phyloP scores from a whole-genome alignment of 1,140 invertebrate species.

The Ooceraea biroi region DNA sequence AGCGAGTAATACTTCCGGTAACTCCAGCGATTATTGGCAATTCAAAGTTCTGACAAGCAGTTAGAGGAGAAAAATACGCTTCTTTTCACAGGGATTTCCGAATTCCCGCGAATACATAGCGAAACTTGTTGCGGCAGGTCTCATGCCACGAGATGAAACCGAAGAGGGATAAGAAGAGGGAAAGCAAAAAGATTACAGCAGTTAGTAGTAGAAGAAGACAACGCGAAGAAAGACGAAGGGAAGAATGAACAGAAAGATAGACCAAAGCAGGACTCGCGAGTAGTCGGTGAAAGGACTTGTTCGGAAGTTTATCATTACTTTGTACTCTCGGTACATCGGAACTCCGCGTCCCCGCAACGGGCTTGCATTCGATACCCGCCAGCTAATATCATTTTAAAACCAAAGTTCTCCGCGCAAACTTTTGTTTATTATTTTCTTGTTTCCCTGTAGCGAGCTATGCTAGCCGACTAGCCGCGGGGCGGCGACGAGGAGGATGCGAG shows the following conservation, averaged over 20 bases:
- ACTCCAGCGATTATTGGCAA: conserved; percentile 10
- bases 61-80: not conserved
- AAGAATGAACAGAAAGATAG: conserved; percentile 26
- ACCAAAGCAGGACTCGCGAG: conserved; percentile 49
- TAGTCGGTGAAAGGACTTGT: conserved; percentile 74
- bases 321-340: conserved; percentile 71
- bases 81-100: not conserved
- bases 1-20: not conserved
- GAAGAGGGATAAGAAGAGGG: conserved; percentile 16
- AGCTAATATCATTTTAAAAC: conserved; percentile 84
- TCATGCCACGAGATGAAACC: not conserved
- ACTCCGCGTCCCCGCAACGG: conserved; percentile 55
- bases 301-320: conserved; percentile 83
- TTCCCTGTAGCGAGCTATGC: conserved; percentile 30
- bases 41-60: not conserved
- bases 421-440: conserved; percentile 81
- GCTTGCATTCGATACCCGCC: conserved; percentile 60
- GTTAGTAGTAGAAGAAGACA: not conserved
- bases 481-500: conserved; percentile 20
- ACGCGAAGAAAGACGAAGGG: conserved; percentile 16
- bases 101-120: conserved; percentile 11
- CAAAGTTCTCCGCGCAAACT: conserved; percentile 80
- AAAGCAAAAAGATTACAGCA: no score
- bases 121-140: conserved; percentile 36
- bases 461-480: not conserved